Evolutionary conservation across 1,140 invertebrate genomes (phyloP), one percentile per base, ranked within the genome.

Genomic region (Physella acuta): DNA sequence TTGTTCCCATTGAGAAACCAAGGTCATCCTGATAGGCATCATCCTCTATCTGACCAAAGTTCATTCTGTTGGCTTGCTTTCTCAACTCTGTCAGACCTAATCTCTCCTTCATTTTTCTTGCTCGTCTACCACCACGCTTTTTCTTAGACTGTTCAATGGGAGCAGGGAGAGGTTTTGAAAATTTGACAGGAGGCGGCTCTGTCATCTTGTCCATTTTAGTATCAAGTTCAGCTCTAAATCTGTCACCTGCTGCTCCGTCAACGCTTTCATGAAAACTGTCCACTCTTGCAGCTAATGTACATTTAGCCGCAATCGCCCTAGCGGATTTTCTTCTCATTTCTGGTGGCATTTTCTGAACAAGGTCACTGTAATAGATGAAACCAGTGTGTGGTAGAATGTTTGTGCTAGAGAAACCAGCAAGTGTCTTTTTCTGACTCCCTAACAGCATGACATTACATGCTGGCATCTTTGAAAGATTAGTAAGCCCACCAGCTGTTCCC

Each of bases 21-120:
- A 99, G 88, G 85, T 99, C 95, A 83, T 98, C 95, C 88, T 99
- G 98, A 85, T 99, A 99, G 0, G 97, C 96, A 85, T 99, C 98
- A 81, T 99, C 97, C 86, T 99, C 96, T 82, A 99, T 98, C 92
- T 97, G 82, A 3, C 94, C 97, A 87, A 99, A 99, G 83, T 95
- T 99, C 89, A 99, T 94, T 79, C 97, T 88, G 85, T 99, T 99
- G 0, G 94, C 93, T 81, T 97, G 94, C 87, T 98, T 99, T 61
- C 97, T 88, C 78, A 99, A 90, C 86, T 99, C 98, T 0, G 98
- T 99, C 76, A 98, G 91, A 0, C 97, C 97, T 83, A 98, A 94
- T 28, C 96, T 88, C 85, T 99, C 98, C 66, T 68, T 28, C 8
- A 34, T 97, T 87, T 99, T 99, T 58, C 98, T 87, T 3, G 98